Evolutionary conservation across 2,888 invertebrate genomes (phyloP).

Genomic region (Opisthograptis luteolata): DNA sequence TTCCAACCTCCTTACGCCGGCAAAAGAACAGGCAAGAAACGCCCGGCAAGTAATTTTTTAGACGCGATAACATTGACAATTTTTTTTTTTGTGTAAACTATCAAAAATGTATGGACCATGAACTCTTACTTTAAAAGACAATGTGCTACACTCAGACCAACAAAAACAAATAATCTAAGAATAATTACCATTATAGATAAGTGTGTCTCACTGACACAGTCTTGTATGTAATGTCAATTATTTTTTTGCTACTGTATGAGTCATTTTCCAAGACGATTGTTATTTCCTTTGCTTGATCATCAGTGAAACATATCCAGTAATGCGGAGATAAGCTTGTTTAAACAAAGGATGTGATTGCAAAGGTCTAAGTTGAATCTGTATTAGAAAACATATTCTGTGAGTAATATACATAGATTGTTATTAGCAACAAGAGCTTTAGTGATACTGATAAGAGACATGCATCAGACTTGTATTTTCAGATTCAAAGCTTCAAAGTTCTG

Average conservation of each 20-base stretch:
- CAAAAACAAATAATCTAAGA: conserved; percentile 30
- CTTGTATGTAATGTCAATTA: conserved; percentile 47
- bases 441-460: too few species aligned
- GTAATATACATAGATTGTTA: background rate
- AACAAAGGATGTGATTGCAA: conserved; percentile 17
- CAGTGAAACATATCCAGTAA: conserved; percentile 35
- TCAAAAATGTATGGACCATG: conserved; percentile 5
- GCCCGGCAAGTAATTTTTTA: too few species aligned
- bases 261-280: conserved; percentile 45
- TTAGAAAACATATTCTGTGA: conserved; percentile 8
- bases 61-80: too few species aligned
- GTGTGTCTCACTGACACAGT: conserved; percentile 41
- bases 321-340: conserved; percentile 16
- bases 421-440: conserved; percentile 7
- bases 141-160: conserved; percentile 10
- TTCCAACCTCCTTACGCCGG: too few species aligned
- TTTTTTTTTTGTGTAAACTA: too few species aligned
- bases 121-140: conserved; percentile 15
- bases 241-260: conserved; percentile 46
- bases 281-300: conserved; percentile 51
- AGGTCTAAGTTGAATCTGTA: conserved; percentile 7
- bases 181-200: conserved; percentile 36
- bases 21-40: too few species aligned
- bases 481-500: too few species aligned
- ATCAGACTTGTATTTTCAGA: too few species aligned